Evolutionary conservation across 2,888 invertebrate genomes (phyloP).

Genomic region (Noctuana brunneofusca): DNA sequence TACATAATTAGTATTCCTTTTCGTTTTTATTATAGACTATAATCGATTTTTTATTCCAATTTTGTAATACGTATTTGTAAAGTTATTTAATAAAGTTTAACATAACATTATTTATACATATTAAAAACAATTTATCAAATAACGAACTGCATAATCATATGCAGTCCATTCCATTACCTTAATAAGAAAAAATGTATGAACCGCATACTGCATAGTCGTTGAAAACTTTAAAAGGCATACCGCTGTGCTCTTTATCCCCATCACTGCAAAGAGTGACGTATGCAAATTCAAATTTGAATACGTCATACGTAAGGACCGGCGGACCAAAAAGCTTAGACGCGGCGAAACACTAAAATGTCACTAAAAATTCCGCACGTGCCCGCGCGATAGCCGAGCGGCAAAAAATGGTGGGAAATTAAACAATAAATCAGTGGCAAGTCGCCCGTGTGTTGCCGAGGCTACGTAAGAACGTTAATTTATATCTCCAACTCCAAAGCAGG

Average conservation of each 20-base stretch:
- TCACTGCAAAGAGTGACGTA: neutral
- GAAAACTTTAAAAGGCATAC: conserved; percentile 1
- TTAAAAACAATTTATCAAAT: no score
- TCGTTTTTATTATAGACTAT: no score
- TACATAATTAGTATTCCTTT: no score
- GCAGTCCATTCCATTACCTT: no score
- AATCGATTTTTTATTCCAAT: no score
- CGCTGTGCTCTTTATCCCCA: neutral
- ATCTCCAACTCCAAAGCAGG: conserved; percentile 14
- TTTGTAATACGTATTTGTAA: no score
- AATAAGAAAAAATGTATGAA: no score
- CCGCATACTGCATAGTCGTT: neutral
- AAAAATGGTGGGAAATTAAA: conserved; percentile 33
- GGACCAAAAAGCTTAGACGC: conserved; percentile 22
- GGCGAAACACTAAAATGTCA: conserved; percentile 25
- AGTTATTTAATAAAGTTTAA: no score
- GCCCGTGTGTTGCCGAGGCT: conserved; percentile 23
- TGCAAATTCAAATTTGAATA: conserved; percentile 7
- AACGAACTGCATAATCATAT: no score
- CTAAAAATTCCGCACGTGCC: conserved; percentile 17
- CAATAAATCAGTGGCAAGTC: conserved; percentile 24
- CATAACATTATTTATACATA: no score
- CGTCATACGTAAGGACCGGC: neutral
- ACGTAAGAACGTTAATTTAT: conserved; percentile 33
- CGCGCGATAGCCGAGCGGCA: conserved; percentile 14